Base-by-base conservation (phyloP, 1,140 invertebrate genomes). In the Proctacanthus coquilletti region DNA sequence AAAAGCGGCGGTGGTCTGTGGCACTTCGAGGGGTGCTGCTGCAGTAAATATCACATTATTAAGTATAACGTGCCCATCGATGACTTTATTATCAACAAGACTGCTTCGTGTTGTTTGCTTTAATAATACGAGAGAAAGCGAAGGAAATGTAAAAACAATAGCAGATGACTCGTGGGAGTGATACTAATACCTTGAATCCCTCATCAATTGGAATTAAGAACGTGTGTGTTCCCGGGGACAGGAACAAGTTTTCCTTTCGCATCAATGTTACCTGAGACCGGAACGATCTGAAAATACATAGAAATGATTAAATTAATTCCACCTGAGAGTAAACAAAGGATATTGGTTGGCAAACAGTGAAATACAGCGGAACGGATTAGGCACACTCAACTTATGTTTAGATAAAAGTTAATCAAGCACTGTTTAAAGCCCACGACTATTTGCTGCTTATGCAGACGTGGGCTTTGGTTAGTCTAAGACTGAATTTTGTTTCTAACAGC, bases 171-270 rank as follows among this genome's bases (percentile, higher is more conserved):
- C n/a, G n/a, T n/a, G n/a, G n/a, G n/a, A n/a, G n/a, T n/a, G n/a
- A n/a, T n/a, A n/a, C n/a, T n/a, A n/a, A n/a, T 64, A 85, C 82
- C 71, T 81, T 80, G 49, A 87, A 84, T 25, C 81, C 83, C 57
- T 84, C 80, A 61, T 88, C 84, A n/a, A 88, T 74, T 6, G 86
- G 85, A 51, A 92, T 78, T 54, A 91, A 85, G 56, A 87, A 92
- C 4, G 86, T 91, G 59, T 80, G 76, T 42, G 72, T 66, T 29
- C 84, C 84, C 43, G 80, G 77, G 15, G 71, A 69, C 45, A 71
- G 72, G 55, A 82, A 88, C 21, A 86, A 66, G 19, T 76, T 68
- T 51, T 77, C 69, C 62, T 84, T 85, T 32, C 74, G 66, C 18
- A 73, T 71, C 38, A 71, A 51, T 42, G 71, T 62, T 34, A 88